Evolutionary conservation across 2,888 invertebrate genomes (phyloP).

Genomic region (Morpho deidamia): DNA sequence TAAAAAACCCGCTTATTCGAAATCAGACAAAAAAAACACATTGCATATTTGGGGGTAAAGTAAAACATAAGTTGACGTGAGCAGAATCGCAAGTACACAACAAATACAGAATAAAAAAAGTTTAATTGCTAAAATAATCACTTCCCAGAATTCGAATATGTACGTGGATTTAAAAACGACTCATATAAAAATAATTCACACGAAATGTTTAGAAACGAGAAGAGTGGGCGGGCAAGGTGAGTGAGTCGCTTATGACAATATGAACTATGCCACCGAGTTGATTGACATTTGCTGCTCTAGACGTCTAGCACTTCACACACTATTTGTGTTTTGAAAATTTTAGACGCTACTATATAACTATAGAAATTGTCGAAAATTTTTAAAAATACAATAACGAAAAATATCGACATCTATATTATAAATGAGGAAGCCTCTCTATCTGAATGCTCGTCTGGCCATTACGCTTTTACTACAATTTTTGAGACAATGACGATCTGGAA

Average conservation of each 20-base stretch:
- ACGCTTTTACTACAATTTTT: no score
- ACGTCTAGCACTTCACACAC: no score
- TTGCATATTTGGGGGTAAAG: no score
- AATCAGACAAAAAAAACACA: no score
- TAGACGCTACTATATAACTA: not conserved
- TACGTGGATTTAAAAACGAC: constrained; percentile 4
- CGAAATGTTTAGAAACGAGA: constrained; percentile 30
- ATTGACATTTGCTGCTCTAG: constrained; percentile 37
- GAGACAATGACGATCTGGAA: no score
- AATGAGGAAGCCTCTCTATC: no score
- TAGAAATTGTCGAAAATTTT: not conserved
- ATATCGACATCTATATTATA: no score
- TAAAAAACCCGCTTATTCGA: no score
- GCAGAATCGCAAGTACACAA: not conserved
- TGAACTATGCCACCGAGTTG: constrained; percentile 46
- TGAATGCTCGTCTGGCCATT: no score
- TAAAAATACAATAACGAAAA: no score
- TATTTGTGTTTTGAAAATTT: not conserved
- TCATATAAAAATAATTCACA: constrained; percentile 10
- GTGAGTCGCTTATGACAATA: constrained; percentile 52
- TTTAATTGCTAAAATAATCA: constrained; percentile 2
- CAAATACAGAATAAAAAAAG: not conserved
- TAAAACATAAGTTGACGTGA: no score
- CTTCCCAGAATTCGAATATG: not conserved
- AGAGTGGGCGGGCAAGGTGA: constrained; percentile 55